Evolutionary conservation across 2,888 invertebrate species (phyloP).

Genomic region (Ptilodon capucinus): DNA sequence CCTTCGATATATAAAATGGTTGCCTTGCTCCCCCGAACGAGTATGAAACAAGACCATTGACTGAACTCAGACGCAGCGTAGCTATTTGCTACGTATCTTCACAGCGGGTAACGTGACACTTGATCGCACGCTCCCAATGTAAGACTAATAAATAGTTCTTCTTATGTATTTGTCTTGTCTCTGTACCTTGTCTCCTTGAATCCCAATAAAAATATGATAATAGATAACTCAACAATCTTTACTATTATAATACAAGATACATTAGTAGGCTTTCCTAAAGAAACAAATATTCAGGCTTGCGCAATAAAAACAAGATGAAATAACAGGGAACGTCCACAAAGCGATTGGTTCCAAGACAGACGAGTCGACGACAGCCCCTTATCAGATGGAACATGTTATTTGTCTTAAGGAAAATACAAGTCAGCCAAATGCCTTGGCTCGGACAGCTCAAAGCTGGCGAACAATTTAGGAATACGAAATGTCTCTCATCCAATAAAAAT

Average conservation of each 20-base stretch:
- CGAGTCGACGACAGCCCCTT: conserved; percentile 73
- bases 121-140: background rate
- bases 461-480: conserved; percentile 57
- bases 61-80: background rate
- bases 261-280: conserved; percentile 38
- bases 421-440: conserved; percentile 61
- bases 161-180: too few relatives aligned
- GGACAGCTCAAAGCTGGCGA: conserved; percentile 55
- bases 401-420: conserved; percentile 66
- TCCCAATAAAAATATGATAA: conserved; percentile 8
- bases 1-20: too few relatives aligned
- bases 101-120: background rate
- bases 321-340: conserved; percentile 60
- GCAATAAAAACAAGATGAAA: conserved; percentile 63
- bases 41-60: too few relatives aligned
- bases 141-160: too few relatives aligned
- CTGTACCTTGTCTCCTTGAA: background rate
- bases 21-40: too few relatives aligned
- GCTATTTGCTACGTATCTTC: background rate
- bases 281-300: conserved; percentile 42
- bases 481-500: conserved; percentile 45
- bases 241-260: conserved; percentile 21
- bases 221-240: conserved; percentile 17
- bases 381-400: conserved; percentile 77
- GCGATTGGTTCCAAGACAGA: conserved; percentile 69